A percentile compares a stretch with the other conserved stretches of the same genome.
Conservation (phyloP, 2,888 invertebrate species). For the Chalcis sispes region DNA sequence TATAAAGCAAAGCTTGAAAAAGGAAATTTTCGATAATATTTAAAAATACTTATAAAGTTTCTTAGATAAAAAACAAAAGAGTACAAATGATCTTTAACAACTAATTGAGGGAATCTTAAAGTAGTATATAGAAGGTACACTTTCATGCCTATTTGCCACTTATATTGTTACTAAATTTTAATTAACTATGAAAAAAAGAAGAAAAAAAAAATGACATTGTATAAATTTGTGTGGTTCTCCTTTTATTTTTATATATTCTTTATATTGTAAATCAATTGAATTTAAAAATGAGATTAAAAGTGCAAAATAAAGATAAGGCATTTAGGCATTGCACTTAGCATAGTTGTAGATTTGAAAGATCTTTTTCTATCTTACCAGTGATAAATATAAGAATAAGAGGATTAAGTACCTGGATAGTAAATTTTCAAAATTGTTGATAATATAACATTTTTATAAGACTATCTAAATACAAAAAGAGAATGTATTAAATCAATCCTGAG, state of each 20-base stretch:
- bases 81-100: constrained; percentile 54
- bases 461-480: constrained; percentile 26
- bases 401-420: constrained; percentile 52
- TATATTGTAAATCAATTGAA: constrained; percentile 45
- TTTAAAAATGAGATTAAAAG: constrained; percentile 46
- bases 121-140: constrained; percentile 19
- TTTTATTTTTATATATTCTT: constrained; percentile 49
- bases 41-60: constrained; percentile 23
- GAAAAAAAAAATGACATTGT: constrained; percentile 38
- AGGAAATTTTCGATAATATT: constrained; percentile 22
- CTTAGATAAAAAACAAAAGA: constrained; percentile 46
- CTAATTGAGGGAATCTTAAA: constrained; percentile 38
- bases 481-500: constrained; percentile 54
- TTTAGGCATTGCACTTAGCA: constrained; percentile 39
- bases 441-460: constrained; percentile 26
- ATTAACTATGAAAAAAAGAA: constrained; percentile 10
- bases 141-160: constrained; percentile 42
- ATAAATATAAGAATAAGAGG: constrained; percentile 40
- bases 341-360: constrained; percentile 46
- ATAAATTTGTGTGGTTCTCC: constrained; percentile 46
- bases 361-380: constrained; percentile 51
- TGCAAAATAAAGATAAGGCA: constrained; percentile 25
- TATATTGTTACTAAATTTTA: constrained; percentile 15
- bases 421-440: constrained; percentile 46
- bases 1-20: constrained; percentile 26